Conservation (phyloP, 2,113 vertebrate species). For the Xiphophorus hellerii region DNA sequence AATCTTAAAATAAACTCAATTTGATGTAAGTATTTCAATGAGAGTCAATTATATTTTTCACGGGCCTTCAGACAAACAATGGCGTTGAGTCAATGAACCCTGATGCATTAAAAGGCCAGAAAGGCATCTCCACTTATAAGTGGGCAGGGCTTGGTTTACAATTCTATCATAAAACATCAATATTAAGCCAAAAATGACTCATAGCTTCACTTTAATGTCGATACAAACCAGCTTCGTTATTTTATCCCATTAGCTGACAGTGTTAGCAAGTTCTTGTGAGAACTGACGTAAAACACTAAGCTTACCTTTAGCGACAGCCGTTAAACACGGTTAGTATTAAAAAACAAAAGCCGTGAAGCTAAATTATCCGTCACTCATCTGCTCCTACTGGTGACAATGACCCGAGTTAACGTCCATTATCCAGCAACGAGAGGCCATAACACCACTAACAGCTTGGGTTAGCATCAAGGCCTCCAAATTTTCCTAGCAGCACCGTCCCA, state of each 20-base stretch:
- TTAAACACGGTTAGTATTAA: background rate
- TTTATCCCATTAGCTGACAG: conserved; percentile 20
- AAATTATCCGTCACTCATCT: background rate
- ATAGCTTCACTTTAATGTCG: background rate
- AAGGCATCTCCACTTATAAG: conserved; percentile 35
- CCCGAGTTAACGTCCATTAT: conserved; percentile 55
- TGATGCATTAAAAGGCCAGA: conserved; percentile 57
- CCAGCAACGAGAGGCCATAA: conserved; percentile 59
- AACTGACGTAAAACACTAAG: conserved; percentile 32
- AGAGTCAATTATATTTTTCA: conserved; percentile 7
- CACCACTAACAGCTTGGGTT: conserved; percentile 60
- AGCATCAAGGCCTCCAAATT: conserved; percentile 76
- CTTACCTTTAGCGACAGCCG: conserved; percentile 29
- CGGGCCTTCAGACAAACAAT: conserved; percentile 69
- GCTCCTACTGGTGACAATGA: background rate
- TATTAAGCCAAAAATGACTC: background rate
- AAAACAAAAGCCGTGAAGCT: background rate
- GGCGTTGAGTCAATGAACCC: conserved; percentile 73
- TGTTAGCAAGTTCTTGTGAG: conserved; percentile 35
- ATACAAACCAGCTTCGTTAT: background rate
- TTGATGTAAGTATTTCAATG: conserved; percentile 1
- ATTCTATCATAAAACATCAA: background rate
- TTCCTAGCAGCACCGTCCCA: conserved; percentile 52
- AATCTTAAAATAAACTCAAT: background rate
- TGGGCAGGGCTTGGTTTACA: conserved; percentile 1